Evolutionary conservation across 53 echinoderm and acorn worm species (phyloP), one percentile per base, ranked within the genome.

Genomic region (Pentamera pediparva): DNA sequence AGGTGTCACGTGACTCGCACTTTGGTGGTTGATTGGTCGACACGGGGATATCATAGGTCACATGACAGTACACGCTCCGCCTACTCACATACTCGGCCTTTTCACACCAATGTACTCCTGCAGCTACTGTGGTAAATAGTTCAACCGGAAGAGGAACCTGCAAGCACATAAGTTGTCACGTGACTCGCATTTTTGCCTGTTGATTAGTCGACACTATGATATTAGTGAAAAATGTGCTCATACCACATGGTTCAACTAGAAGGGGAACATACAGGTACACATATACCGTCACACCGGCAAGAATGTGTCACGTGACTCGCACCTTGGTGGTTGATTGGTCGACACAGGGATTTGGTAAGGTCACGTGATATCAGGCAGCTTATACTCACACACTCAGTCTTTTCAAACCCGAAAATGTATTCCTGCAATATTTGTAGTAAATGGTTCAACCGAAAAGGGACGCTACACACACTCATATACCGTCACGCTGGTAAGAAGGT

Each of bases 401-500:
- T 12, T 15, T 15, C 47, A 1, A 45, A 45, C 15, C 15, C n/a
- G n/a, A n/a, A n/a, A 15, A 15, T 15, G 47, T 45, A 12, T 45
- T 45, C n/a, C n/a, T 1, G 47, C 47, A 12, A 45, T 0, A 1
- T 15, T 1, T 45, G 13, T 70, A 91, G 98, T 21, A 98, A 92
- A 70, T 91, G 96, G 15, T 98, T 98, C 79, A 98, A 98, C 82
- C 98, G 92, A 70, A 98, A 98, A 37, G 98, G 96, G 4, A 98
- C 91, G 41, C 86, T 98, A 21, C 98, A 98, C 52, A 91, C 98
- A 47, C 98, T 91, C 63, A 92, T 98, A 55, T 98, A 98, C 73
- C 87, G 98, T 13, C 98, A 98, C 56, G 92, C 98, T 32, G 98
- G 98, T 95, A 76, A 83, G 55, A 39, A 54, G 39, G 67, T 18